A percentile compares a stretch with the other conserved stretches of the same genome.
phyloP scores from a whole-genome alignment of 2,888 invertebrate genomes.

The Pollenia angustigena region DNA sequence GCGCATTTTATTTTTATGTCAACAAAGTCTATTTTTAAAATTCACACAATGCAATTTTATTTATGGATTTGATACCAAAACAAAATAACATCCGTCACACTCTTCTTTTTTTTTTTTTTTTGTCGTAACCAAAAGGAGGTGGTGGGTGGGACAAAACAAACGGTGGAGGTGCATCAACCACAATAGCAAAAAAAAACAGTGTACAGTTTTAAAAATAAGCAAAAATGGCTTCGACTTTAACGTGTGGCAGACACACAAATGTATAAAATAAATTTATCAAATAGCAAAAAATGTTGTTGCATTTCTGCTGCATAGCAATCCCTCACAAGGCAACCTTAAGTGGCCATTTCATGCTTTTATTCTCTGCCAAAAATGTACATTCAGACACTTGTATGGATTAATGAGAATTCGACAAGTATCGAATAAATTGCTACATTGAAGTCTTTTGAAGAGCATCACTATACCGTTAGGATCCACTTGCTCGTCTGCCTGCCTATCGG shows the following conservation, averaged over 20 bases:
- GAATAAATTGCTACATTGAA: too few species aligned
- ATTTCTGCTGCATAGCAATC: neutral
- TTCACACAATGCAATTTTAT: slow-evolving; percentile 60
- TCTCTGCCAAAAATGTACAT: neutral
- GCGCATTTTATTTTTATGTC: slow-evolving; percentile 56
- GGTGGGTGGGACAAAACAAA: slow-evolving; percentile 20
- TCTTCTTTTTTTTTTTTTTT: neutral
- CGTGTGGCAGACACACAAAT: slow-evolving; percentile 47
- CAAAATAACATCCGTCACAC: neutral
- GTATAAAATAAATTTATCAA: neutral
- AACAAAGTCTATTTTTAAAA: slow-evolving; percentile 54
- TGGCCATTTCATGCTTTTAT: neutral
- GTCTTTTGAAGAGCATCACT: neutral
- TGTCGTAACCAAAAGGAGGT: neutral
- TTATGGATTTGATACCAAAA: slow-evolving; percentile 26
- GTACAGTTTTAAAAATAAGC: slow-evolving; percentile 8
- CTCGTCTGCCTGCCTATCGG: neutral
- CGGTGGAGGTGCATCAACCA: slow-evolving; percentile 20
- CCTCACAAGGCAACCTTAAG: slow-evolving; percentile 14
- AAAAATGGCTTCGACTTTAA: slow-evolving; percentile 31
- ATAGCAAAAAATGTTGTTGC: neutral
- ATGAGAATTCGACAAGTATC: neutral
- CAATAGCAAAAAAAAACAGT: slow-evolving; percentile 4
- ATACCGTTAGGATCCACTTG: neutral
- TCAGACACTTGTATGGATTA: neutral